Evolutionary conservation across 2,888 invertebrate species (phyloP).

Genomic region (Synanthedon myopaeformis): DNA sequence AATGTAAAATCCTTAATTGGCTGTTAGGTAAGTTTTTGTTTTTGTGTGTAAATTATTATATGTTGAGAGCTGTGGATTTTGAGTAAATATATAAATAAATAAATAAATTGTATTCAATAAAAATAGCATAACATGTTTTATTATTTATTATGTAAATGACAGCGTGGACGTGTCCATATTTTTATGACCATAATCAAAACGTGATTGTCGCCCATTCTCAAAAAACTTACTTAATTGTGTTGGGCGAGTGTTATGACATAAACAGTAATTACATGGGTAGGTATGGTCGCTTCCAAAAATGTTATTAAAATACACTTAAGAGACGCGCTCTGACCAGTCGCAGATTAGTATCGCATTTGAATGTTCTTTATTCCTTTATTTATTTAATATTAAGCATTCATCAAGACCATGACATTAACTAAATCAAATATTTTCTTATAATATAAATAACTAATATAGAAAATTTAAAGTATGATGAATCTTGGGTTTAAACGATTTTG

Average conservation of each 20-base stretch:
- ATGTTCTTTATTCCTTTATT: background rate
- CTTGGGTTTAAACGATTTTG: too few relatives aligned
- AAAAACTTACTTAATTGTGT: slow-evolving; percentile 62
- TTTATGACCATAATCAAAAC: slow-evolving; percentile 57
- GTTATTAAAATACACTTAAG: slow-evolving; percentile 68
- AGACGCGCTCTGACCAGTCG: slow-evolving; percentile 24
- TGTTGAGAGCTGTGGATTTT: too few relatives aligned
- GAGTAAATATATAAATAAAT: too few relatives aligned
- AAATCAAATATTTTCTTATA: too few relatives aligned
- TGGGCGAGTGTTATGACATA: slow-evolving; percentile 61
- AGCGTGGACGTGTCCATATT: slow-evolving; percentile 32
- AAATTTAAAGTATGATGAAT: too few relatives aligned
- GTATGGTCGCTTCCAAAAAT: slow-evolving; percentile 45
- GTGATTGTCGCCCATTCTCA: slow-evolving; percentile 59
- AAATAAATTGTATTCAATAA: too few relatives aligned
- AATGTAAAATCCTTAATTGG: too few relatives aligned
- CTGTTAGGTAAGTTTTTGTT: too few relatives aligned
- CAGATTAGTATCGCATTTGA: slow-evolving; percentile 3
- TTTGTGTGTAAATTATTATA: too few relatives aligned
- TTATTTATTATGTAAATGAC: slow-evolving; percentile 35
- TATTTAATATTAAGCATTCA: background rate
- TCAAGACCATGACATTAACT: too few relatives aligned
- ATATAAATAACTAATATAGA: too few relatives aligned
- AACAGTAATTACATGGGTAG: slow-evolving; percentile 53
- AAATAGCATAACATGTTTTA: slow-evolving; percentile 6